These are phyloP conservation scores for Neotoma lepida DNA, from an alignment of 2,113 vertebrate species.

Conservation along the genomic window DNA sequence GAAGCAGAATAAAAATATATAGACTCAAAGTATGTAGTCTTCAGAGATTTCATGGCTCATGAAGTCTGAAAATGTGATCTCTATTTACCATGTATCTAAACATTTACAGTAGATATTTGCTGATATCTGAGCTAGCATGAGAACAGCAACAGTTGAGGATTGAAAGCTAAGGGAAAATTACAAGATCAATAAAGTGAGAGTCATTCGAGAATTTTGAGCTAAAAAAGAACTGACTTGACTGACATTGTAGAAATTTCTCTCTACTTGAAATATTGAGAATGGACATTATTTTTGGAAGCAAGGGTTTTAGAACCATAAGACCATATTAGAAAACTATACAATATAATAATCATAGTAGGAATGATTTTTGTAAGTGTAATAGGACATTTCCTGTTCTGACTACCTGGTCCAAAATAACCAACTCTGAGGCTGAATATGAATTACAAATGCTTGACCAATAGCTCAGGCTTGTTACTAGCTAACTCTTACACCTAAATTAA, in stretches of 20 bases:
- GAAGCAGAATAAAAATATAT: slow-evolving; percentile 6
- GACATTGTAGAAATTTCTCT: background rate
- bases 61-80: background rate
- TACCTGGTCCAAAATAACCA: too few relatives aligned
- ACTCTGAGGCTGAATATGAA: too few relatives aligned
- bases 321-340: background rate
- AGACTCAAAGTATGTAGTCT: background rate
- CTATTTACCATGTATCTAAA: background rate
- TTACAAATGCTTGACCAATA: too few relatives aligned
- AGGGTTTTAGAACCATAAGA: background rate
- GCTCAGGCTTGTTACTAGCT: too few relatives aligned
- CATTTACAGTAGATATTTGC: background rate
- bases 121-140: background rate
- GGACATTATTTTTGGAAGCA: background rate
- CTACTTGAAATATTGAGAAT: background rate
- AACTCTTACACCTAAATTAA: too few relatives aligned
- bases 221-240: background rate
- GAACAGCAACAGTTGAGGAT: background rate
- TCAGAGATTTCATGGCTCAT: background rate
- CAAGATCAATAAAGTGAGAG: background rate
- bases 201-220: background rate
- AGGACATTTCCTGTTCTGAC: too few relatives aligned
- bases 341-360: background rate
- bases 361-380: background rate
- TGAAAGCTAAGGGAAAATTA: background rate